Percentiles rank a stretch among this genome's conserved stretches.
Conservation (phyloP, 2,113 vertebrate species). For the Oxyruncus cristatus region DNA sequence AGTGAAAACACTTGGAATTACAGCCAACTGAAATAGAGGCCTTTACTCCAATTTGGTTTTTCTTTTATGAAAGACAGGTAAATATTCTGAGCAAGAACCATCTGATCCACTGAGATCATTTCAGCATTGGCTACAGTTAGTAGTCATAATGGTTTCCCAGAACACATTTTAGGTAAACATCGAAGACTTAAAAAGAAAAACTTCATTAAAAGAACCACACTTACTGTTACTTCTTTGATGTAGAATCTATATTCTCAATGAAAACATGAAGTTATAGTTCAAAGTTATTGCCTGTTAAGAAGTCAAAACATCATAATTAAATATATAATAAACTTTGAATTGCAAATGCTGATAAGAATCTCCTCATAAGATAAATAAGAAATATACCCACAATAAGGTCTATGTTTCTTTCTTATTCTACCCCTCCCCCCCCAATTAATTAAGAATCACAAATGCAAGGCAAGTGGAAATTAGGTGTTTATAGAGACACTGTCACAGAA, state of each 20-base stretch:
- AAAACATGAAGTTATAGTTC: neutral
- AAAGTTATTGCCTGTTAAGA: slow-evolving; percentile 68
- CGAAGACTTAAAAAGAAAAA: neutral
- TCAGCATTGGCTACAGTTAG: neutral
- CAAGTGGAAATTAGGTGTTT: slow-evolving; percentile 43
- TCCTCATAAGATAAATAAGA: slow-evolving; percentile 44
- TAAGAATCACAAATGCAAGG: slow-evolving; percentile 28
- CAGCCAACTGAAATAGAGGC: neutral
- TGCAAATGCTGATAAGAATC: slow-evolving; percentile 29
- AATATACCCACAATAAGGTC: slow-evolving; percentile 18
- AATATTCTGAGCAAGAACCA: neutral
- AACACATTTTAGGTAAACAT: neutral
- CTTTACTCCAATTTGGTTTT: neutral
- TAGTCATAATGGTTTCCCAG: neutral
- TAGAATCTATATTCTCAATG: slow-evolving; percentile 3
- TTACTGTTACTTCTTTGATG: slow-evolving; percentile 65
- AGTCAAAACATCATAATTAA: slow-evolving; percentile 57
- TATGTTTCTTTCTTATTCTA: neutral
- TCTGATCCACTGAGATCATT: neutral
- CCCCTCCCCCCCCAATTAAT: neutral
- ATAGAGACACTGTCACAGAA: neutral
- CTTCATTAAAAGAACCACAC: slow-evolving; percentile 7
- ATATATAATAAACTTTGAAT: slow-evolving; percentile 29
- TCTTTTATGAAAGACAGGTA: neutral
- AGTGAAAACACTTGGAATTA: neutral